Evolutionary conservation across 92 coral and sea anemone genomes (phyloP).

Genomic region (Pocillopora grandis): DNA sequence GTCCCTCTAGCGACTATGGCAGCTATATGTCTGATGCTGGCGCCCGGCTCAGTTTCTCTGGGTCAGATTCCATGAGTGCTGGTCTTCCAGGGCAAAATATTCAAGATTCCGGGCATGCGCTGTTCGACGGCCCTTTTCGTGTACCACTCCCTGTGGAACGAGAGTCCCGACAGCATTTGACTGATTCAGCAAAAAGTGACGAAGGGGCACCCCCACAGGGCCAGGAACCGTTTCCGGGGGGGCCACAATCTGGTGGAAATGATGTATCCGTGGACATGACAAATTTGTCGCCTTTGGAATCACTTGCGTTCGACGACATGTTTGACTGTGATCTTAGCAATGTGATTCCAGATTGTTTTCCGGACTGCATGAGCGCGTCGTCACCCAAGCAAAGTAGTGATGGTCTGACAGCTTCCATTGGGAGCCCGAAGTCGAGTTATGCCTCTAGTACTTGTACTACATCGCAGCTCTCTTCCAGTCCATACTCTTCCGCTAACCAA

Average conservation of each 20-base stretch:
- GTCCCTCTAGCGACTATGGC: conserved; percentile 81
- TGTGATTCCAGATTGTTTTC: conserved; percentile 57
- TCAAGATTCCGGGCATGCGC: conserved; percentile 34
- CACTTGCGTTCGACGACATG: conserved; percentile 56
- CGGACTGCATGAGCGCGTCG: conserved; percentile 18
- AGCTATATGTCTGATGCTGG: conserved; percentile 75
- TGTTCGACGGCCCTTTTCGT: conserved; percentile 75
- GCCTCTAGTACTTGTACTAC: neutral
- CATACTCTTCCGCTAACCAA: conserved; percentile 4
- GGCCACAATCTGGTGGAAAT: conserved; percentile 13
- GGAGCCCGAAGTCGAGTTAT: neutral
- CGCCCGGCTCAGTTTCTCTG: conserved; percentile 54
- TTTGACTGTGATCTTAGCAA: conserved; percentile 57
- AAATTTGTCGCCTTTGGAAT: conserved; percentile 47
- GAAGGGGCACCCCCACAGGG: neutral
- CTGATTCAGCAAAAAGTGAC: conserved; percentile 17
- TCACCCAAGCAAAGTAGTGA: conserved; percentile 14
- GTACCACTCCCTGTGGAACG: conserved; percentile 57
- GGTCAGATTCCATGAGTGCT: conserved; percentile 62
- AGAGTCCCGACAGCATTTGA: neutral
- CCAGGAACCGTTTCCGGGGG: conserved; percentile 6
- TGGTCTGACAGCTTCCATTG: conserved; percentile 1
- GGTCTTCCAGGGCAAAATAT: conserved; percentile 45
- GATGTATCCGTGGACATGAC: conserved; percentile 49
- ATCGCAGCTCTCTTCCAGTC: neutral